A percentile compares a stretch with the other conserved stretches of the same genome.
Conservation (phyloP, 1,140 invertebrate genomes). For the honey bee (Apis mellifera) region DNA sequence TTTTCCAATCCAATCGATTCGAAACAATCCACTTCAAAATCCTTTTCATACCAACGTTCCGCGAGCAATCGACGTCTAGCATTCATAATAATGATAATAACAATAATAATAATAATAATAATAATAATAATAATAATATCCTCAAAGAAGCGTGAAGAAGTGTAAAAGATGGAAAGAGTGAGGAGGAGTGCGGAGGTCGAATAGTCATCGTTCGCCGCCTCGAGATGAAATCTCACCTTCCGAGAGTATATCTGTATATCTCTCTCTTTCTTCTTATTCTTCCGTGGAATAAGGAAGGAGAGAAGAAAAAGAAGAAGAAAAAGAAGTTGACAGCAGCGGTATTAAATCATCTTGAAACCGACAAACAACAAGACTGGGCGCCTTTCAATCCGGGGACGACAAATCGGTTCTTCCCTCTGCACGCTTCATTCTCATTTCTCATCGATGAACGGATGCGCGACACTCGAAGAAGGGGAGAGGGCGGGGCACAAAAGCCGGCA, state of each 20-base stretch:
- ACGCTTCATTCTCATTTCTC: not conserved
- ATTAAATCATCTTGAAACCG: slow-evolving; percentile 25
- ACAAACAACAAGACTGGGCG: slow-evolving; percentile 14
- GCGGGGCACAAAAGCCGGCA: slow-evolving; percentile 41
- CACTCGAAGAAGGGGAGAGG: slow-evolving; percentile 28
- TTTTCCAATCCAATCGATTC: slow-evolving; percentile 7
- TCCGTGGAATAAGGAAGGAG: too few relatives aligned
- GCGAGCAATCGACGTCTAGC: not conserved
- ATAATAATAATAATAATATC: not conserved
- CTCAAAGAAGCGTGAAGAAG: not conserved
- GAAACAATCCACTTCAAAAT: not conserved
- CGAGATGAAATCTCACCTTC: too few relatives aligned
- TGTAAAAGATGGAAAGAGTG: not conserved
- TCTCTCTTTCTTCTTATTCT: not conserved
- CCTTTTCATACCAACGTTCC: too few relatives aligned
- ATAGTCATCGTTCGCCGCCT: not conserved
- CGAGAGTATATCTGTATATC: too few relatives aligned
- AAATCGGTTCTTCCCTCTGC: not conserved
- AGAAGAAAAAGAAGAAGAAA: not conserved
- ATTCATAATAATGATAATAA: too few relatives aligned
- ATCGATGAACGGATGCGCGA: slow-evolving; percentile 31
- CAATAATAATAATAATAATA: not conserved
- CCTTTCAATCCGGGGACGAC: not conserved
- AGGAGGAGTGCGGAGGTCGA: not conserved
- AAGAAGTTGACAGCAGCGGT: not conserved